Base-by-base conservation (phyloP, 2,113 vertebrate genomes). In the Vulpes vulpes region DNA sequence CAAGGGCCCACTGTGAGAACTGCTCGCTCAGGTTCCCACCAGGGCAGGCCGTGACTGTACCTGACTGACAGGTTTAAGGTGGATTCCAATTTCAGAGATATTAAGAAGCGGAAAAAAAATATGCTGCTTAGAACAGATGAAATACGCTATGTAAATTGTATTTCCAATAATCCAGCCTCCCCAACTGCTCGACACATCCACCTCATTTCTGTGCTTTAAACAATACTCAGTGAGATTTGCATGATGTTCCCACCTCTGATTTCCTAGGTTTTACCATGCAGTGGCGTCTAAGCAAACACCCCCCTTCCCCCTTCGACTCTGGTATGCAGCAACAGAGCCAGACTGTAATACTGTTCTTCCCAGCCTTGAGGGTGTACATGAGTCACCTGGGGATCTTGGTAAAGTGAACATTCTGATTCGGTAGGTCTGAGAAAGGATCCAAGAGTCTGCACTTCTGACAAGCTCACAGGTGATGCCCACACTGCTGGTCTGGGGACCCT, bases 41-140 rank as follows among this genome's bases (percentile, higher is more conserved):
- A 10, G 3, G 76, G 32, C 3, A 51, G 20, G 76, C 57, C 55
- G 11, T 43, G 89, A 30, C 65, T 51, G 17, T 69, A 85, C 49
- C 62, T 83, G 27, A 35, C 38, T 67, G 84, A 80, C 55, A 82
- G 20, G 87, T 97, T 79, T 71, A 79, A 92, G 49, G 65, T 92
- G 73, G 86, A 95, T 69, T 97, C 71, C 25, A 92, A 55, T 94
- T 96, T 95, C 25, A 91, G 95, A 88, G 62, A 81, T 91, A 62
- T 53, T 92, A 51, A 80, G 55, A 80, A 92, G 49, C 71, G 30
- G 27, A 81, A 65, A 76, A 88, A 88, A 90, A 85, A 71, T 6
- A 17, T 91, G 91, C 67, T 92, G 71, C 59, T 90, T 90, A 76
- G 74, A 95, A 85, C 76, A 55, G 49, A 67, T 86, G 62, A 94